phyloP scores from a whole-genome alignment of 1,140 invertebrate genomes.

The Rhyacophila brunnea region DNA sequence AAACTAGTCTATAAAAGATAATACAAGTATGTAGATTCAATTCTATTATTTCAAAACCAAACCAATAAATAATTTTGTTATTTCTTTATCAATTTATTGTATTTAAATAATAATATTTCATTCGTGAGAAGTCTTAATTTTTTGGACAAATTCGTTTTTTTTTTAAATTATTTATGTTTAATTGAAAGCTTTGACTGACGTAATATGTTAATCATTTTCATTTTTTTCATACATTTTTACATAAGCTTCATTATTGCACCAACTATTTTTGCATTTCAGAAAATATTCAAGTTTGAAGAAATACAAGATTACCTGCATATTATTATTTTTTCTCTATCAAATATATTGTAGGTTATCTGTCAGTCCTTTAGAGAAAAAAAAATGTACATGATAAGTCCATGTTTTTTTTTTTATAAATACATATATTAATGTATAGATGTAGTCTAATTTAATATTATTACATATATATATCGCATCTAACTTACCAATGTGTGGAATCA shows the following conservation, averaged over 20 bases:
- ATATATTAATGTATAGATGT: conserved; percentile 17
- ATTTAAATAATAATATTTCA: too few species aligned
- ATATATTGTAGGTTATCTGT: conserved; percentile 18
- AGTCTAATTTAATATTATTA: conserved; percentile 15
- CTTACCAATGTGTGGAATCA: conserved; percentile 17
- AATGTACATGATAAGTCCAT: conserved; percentile 2
- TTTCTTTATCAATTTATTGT: too few species aligned
- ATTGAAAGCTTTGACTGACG: too few species aligned
- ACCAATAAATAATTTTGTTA: neutral
- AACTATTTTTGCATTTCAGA: too few species aligned
- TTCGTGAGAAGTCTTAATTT: too few species aligned
- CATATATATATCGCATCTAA: conserved; percentile 22
- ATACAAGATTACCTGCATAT: too few species aligned
- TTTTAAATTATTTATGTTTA: too few species aligned
- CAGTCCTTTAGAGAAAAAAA: conserved; percentile 17
- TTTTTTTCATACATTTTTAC: too few species aligned
- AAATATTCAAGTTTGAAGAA: too few species aligned
- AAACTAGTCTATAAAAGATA: conserved; percentile 31
- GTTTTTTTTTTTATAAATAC: conserved; percentile 17
- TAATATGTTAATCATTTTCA: too few species aligned
- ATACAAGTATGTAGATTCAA: conserved; percentile 6
- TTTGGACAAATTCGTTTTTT: too few species aligned
- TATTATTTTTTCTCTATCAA: neutral
- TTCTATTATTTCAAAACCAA: neutral
- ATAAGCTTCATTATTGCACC: too few species aligned